These are phyloP conservation scores for Neoscelio sp. DNA, from an alignment of 2,888 invertebrate species.

Conservation along the genomic window DNA sequence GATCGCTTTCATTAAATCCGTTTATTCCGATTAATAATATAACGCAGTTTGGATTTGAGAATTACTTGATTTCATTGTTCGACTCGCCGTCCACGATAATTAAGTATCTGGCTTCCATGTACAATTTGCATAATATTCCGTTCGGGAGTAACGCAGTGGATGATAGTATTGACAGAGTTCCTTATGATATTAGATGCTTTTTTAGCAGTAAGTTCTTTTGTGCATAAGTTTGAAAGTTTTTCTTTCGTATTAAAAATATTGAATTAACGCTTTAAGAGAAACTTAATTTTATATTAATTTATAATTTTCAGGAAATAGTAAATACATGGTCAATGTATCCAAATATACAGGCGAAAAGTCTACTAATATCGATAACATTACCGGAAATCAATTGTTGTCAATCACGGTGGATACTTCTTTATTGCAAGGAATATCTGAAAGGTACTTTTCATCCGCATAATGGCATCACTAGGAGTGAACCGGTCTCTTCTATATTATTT, in stretches of 20 bases:
- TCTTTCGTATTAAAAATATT: conserved; percentile 1
- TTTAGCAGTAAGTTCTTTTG: conserved; percentile 86
- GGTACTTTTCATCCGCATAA: too few species aligned
- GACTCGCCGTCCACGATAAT: conserved; percentile 89
- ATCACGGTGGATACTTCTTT: conserved; percentile 85
- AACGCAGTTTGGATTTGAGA: conserved; percentile 86
- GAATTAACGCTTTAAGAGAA: conserved; percentile 2
- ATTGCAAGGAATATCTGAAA: conserved; percentile 81
- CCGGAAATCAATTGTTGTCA: conserved; percentile 84
- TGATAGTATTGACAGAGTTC: conserved; percentile 85
- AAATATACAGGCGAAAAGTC: conserved; percentile 87
- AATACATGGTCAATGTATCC: conserved; percentile 86
- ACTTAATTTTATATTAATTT: conserved; percentile 32
- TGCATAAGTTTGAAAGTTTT: too few species aligned
- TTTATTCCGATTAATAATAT: conserved; percentile 76
- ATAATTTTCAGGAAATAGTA: conserved; percentile 85
- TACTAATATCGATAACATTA: conserved; percentile 85
- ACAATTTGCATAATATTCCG: conserved; percentile 88
- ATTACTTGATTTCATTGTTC: conserved; percentile 88
- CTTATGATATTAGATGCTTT: conserved; percentile 85
- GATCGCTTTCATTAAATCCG: conserved; percentile 88
- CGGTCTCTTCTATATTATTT: too few species aligned
- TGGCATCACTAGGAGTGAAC: too few species aligned
- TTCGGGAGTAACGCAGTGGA: conserved; percentile 87
- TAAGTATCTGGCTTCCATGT: conserved; percentile 87